Percentiles rank a stretch among this genome's conserved stretches.
phyloP scores from a whole-genome alignment of 2,888 invertebrate species.

The Cremastinae sp. region DNA sequence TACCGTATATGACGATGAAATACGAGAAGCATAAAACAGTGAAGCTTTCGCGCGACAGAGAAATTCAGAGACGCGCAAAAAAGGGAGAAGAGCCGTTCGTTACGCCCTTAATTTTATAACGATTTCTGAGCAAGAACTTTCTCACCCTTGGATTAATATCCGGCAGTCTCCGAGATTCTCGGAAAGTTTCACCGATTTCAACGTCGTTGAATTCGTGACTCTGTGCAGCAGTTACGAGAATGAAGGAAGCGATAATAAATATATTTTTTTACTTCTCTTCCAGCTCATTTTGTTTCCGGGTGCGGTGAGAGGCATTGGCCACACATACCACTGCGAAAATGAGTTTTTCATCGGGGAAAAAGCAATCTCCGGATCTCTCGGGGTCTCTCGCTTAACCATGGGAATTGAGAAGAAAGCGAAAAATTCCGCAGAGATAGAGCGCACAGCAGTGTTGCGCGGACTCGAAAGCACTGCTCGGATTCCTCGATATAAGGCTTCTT shows the following conservation, averaged over 20 bases:
- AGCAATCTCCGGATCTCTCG: slow-evolving; percentile 30
- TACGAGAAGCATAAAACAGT: slow-evolving; percentile 65
- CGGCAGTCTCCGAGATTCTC: slow-evolving; percentile 21
- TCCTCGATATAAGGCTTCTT: not conserved
- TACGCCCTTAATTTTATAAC: slow-evolving; percentile 61
- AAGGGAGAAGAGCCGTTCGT: slow-evolving; percentile 39
- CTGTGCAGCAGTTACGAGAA: slow-evolving; percentile 26
- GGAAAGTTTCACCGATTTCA: slow-evolving; percentile 52
- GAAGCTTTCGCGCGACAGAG: slow-evolving; percentile 31
- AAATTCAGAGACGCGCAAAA: slow-evolving; percentile 7
- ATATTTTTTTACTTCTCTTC: slow-evolving; percentile 15
- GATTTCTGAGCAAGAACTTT: slow-evolving; percentile 53
- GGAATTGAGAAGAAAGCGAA: not conserved
- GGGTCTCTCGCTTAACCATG: not conserved
- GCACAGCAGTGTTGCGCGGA: not conserved
- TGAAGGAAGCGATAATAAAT: slow-evolving; percentile 37
- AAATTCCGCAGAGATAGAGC: not conserved
- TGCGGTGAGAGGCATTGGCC: not conserved
- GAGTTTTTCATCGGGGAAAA: slow-evolving; percentile 51
- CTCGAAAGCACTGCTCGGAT: slow-evolving; percentile 23
- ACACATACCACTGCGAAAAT: slow-evolving; percentile 23
- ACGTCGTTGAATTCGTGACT: slow-evolving; percentile 45
- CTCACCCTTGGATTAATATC: slow-evolving; percentile 53
- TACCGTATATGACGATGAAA: slow-evolving; percentile 69
- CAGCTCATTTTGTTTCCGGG: slow-evolving; percentile 10